These are phyloP conservation scores for Fragum whitleyi DNA, from an alignment of 2,888 invertebrate genomes.

Conservation along the genomic window DNA sequence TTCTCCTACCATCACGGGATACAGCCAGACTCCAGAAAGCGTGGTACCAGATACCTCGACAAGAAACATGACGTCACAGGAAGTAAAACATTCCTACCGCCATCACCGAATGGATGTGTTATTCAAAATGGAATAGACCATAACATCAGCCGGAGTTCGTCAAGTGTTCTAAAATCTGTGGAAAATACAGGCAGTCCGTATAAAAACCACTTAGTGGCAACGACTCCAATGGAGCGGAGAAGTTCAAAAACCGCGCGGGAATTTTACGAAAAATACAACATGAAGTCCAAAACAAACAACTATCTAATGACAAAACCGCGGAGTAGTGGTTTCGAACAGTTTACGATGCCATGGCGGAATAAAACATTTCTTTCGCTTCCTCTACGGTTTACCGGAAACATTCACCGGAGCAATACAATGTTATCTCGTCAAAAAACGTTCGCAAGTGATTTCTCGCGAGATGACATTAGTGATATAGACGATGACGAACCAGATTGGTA, in stretches of 20 bases:
- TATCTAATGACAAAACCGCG: neutral
- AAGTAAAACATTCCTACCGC: slow-evolving; percentile 43
- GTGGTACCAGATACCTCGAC: neutral
- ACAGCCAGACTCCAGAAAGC: slow-evolving; percentile 13
- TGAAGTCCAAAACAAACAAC: slow-evolving; percentile 58
- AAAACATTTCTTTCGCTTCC: slow-evolving; percentile 62
- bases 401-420: slow-evolving; percentile 30
- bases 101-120: slow-evolving; percentile 58
- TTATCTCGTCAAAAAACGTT: slow-evolving; percentile 39
- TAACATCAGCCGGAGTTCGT: slow-evolving; percentile 31
- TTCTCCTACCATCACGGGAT: slow-evolving; percentile 56
- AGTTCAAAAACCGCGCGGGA: slow-evolving; percentile 62
- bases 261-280: slow-evolving; percentile 64
- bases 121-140: slow-evolving; percentile 59
- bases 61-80: neutral
- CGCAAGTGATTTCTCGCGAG: slow-evolving; percentile 37
- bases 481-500: slow-evolving; percentile 29
- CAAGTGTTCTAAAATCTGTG: slow-evolving; percentile 34
- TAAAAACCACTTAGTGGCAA: slow-evolving; percentile 31
- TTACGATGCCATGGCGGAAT: slow-evolving; percentile 61
- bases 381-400: slow-evolving; percentile 54
- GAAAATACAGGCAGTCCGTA: slow-evolving; percentile 34
- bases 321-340: slow-evolving; percentile 52
- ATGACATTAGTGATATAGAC: slow-evolving; percentile 29
- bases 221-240: slow-evolving; percentile 22